Evolutionary conservation across 53 echinoderm and acorn worm genomes (phyloP).

Genomic region (Echinarachnius parma): DNA sequence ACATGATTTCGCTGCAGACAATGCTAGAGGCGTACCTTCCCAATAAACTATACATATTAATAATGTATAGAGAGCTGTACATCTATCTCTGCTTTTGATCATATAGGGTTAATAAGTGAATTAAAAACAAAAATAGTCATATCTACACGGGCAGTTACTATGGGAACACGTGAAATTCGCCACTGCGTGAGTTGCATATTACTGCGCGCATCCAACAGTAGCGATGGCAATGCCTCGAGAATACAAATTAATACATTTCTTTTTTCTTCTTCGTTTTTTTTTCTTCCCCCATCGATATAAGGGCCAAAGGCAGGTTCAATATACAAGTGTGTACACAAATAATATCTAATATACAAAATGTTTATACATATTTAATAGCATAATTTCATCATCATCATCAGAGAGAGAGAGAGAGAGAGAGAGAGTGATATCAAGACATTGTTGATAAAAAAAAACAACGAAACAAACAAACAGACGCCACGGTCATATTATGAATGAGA

Average conservation of each 20-base stretch:
- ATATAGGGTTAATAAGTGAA: no score
- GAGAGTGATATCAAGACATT: not conserved
- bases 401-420: not conserved
- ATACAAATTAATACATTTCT: no score
- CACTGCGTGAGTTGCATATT: constrained; percentile 36
- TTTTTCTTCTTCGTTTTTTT: no score
- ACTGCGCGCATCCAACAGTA: constrained; percentile 1
- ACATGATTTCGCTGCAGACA: no score
- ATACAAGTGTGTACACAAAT: constrained; percentile 42
- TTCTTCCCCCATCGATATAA: constrained; percentile 3
- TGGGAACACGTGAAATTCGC: no score
- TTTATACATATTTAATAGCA: not conserved
- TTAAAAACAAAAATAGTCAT: no score
- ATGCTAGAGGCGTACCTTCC: no score
- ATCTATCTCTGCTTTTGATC: no score
- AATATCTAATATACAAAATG: constrained; percentile 25
- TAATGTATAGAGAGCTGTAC: no score
- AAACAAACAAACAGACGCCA: not conserved
- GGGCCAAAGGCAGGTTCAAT: constrained; percentile 37
- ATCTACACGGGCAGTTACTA: no score
- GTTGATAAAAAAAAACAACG: not conserved
- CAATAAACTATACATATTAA: no score
- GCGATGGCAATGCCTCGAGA: constrained; percentile 16
- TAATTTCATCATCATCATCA: not conserved
- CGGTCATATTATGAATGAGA: not conserved